Base-by-base conservation (phyloP, 2,888 invertebrate genomes). In the Lasioglossum morio region DNA sequence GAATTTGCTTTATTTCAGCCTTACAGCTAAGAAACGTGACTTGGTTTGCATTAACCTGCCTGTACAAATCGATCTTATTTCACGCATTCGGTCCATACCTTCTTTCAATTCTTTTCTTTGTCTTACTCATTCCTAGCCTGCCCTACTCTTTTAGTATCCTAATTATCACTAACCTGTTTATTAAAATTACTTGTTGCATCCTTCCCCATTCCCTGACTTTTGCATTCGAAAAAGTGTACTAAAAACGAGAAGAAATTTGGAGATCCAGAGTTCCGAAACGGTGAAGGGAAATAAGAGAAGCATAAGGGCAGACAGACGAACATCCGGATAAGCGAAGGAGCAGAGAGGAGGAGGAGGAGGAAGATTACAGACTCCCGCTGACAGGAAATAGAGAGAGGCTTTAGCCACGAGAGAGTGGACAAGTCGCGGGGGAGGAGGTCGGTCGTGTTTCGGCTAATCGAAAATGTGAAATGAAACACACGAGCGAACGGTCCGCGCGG, bases 381-480 rank as follows among this genome's bases (percentile, higher is more conserved):
- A 60, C 77, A 85, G 72, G 77, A 86, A 86, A 91, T 89, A 91
- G 84, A 88, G 84, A 88, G 90, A 88, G 80, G 79, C 89, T 88
- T 87, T 88, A 88, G 87, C 86, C 85, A 82, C 86, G 82, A 76
- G 84, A 80, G 57, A 57, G 76, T 40, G 43, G 74, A 53, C 63
- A 43, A 40, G 37, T 46, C 43, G 72, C 66, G 69, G 66, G 66
- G 75, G 48, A 40, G 69, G 66, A 34, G 75, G 43, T 30, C 69
- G 72, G 76, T 80, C 82, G 87, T 87, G 90, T 90, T 88, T 89
- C 90, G 89, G 89, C 88, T 82, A 90, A 90, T 90, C 90, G 90
- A 89, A 90, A 87, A 89, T 86, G 90, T 82, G 85, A 90, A 90
- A 89, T 87, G 90, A 79, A 82, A 90, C 84, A 79, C 90, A 79